These are phyloP conservation scores for Cherax destructor DNA, from an alignment of 1,140 invertebrate genomes.

Conservation along the genomic window DNA sequence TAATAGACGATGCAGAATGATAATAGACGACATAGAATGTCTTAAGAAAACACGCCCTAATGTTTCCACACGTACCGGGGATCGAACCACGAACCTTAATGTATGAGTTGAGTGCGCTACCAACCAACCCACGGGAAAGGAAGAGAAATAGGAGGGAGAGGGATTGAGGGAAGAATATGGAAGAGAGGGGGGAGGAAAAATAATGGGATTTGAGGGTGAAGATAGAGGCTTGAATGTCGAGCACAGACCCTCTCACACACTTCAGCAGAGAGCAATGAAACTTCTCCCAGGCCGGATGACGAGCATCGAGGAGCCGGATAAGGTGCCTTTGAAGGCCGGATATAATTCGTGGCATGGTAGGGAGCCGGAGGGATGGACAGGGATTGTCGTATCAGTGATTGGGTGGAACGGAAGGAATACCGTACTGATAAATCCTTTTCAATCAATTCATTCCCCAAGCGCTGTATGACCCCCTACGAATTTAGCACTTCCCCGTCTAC, in stretches of 20 bases:
- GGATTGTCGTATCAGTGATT: not conserved
- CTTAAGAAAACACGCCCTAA: no score
- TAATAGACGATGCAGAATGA: no score
- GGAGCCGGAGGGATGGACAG: no score
- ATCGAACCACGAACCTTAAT: no score
- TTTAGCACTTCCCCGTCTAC: no score
- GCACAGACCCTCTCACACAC: not conserved
- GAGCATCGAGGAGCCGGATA: not conserved
- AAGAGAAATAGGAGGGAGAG: not conserved
- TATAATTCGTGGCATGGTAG: not conserved
- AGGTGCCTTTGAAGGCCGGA: conserved; percentile 5
- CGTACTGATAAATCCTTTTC: no score
- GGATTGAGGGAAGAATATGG: not conserved
- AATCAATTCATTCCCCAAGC: no score
- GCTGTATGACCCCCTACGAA: no score
- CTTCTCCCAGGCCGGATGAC: conserved; percentile 9
- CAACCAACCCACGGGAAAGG: not conserved
- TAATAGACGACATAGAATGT: no score
- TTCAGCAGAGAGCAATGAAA: not conserved
- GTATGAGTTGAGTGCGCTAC: no score
- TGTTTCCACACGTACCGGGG: no score
- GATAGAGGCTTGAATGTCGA: not conserved
- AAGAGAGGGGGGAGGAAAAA: not conserved
- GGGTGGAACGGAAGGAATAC: not conserved
- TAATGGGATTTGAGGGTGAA: not conserved